phyloP scores from a whole-genome alignment of 2,113 vertebrate species.

The Eubucco bourcierii region DNA sequence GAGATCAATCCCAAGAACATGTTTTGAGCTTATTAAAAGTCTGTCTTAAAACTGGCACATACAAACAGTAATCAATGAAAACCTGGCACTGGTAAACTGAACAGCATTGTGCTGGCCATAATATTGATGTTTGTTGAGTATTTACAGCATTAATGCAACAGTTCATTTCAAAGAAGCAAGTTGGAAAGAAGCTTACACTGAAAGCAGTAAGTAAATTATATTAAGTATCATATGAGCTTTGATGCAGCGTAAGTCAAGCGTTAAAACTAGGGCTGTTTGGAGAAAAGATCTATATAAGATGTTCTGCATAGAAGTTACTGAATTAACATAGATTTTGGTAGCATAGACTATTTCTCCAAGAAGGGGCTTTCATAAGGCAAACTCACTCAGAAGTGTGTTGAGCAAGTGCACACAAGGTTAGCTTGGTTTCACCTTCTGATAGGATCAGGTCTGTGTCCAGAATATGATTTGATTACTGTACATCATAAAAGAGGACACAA shows the following conservation, averaged over 20 bases:
- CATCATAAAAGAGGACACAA: background rate
- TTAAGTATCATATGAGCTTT: background rate
- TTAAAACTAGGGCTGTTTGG: background rate
- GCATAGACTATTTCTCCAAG: background rate
- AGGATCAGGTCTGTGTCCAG: background rate
- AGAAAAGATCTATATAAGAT: background rate
- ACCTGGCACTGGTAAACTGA: conserved; percentile 45
- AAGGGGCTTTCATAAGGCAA: background rate
- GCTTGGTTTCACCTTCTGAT: background rate
- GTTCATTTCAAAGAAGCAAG: conserved; percentile 43
- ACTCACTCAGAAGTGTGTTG: background rate
- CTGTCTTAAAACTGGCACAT: conserved; percentile 61
- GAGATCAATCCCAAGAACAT: conserved; percentile 59
- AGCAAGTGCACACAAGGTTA: background rate
- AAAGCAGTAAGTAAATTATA: conserved; percentile 35
- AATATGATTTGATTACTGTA: background rate
- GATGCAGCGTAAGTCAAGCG: background rate
- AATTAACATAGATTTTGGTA: background rate
- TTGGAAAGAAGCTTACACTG: conserved; percentile 25
- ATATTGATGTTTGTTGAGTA: conserved; percentile 58
- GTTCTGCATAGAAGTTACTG: background rate
- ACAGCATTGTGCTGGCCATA: conserved; percentile 45
- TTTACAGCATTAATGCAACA: conserved; percentile 40
- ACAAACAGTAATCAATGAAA: conserved; percentile 56
- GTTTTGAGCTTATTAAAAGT: conserved; percentile 69